phyloP scores from a whole-genome alignment of 2,888 invertebrate species.

The Drosophila monieri region DNA sequence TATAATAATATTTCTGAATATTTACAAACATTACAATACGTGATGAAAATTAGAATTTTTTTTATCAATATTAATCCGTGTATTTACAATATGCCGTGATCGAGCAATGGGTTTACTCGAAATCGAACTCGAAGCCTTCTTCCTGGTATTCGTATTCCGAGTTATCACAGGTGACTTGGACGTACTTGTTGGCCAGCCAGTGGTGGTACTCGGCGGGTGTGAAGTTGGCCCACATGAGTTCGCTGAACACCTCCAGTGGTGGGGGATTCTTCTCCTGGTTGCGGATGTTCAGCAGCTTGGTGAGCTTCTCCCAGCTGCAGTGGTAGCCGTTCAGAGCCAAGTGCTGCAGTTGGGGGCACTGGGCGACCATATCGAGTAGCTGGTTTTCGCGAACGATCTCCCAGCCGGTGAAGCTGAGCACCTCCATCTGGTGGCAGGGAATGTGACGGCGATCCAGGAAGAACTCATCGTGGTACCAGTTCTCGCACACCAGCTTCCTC shows the following conservation, averaged over 20 bases:
- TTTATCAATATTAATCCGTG: constrained; percentile 4
- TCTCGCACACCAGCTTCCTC: constrained; percentile 58
- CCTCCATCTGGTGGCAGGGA: constrained; percentile 65
- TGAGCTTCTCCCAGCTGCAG: constrained; percentile 53
- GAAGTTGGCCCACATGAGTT: constrained; percentile 57
- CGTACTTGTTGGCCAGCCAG: constrained; percentile 46
- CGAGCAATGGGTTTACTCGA: constrained; percentile 34
- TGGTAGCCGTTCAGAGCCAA: constrained; percentile 58
- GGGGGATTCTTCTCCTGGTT: constrained; percentile 38
- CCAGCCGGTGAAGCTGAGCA: constrained; percentile 70
- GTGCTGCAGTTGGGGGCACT: constrained; percentile 53
- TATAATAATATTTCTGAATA: constrained; percentile 52
- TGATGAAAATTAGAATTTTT: constrained; percentile 1
- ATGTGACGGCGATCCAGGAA: constrained; percentile 61
- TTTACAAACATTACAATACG: constrained; percentile 44
- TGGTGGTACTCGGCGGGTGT: constrained; percentile 36
- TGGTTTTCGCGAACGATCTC: constrained; percentile 57
- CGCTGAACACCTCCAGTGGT: constrained; percentile 57
- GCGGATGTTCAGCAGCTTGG: constrained; percentile 54
- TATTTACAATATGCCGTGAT: constrained; percentile 33
- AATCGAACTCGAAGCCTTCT: constrained; percentile 70
- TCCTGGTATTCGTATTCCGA: constrained; percentile 67
- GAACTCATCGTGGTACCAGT: constrained; percentile 66
- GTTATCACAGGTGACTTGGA: constrained; percentile 60
- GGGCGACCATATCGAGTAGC: constrained; percentile 57